Percentiles rank a stretch among this genome's conserved stretches.
Evolutionary conservation across 2,888 invertebrate genomes (phyloP).

Genomic region (Eilema sororculum): DNA sequence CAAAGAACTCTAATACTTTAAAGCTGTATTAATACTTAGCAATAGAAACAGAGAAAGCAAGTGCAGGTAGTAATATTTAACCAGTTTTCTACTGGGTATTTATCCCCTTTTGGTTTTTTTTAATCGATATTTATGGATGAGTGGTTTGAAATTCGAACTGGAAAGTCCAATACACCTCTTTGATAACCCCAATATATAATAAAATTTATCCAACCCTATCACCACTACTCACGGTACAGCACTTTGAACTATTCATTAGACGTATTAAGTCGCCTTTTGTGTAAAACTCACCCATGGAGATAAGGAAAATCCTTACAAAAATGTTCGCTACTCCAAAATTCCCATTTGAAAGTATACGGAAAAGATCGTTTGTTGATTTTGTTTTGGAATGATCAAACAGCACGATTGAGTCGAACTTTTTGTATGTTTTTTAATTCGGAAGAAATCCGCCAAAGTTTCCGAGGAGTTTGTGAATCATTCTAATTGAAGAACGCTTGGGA

Average conservation of each 20-base stretch:
- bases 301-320: slow-evolving; percentile 36
- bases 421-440: slow-evolving; percentile 35
- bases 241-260: slow-evolving; percentile 1
- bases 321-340: slow-evolving; percentile 41
- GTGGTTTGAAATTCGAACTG: background rate
- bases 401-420: slow-evolving; percentile 30
- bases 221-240: background rate
- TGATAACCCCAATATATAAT: background rate
- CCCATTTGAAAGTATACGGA: slow-evolving; percentile 37
- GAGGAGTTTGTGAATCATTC: slow-evolving; percentile 19
- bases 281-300: slow-evolving; percentile 36
- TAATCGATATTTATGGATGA: too few species aligned
- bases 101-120: too few species aligned
- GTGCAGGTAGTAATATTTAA: background rate
- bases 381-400: slow-evolving; percentile 43
- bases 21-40: too few species aligned
- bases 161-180: background rate
- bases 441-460: slow-evolving; percentile 23
- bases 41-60: background rate
- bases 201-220: background rate
- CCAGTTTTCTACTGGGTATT: background rate
- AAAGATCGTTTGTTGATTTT: slow-evolving; percentile 48
- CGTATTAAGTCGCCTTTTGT: slow-evolving; percentile 30
- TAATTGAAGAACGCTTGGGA: slow-evolving; percentile 25
- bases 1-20: background rate